These are phyloP conservation scores for Microtus richardsoni DNA, from an alignment of 2,113 vertebrate genomes.

Conservation along the genomic window DNA sequence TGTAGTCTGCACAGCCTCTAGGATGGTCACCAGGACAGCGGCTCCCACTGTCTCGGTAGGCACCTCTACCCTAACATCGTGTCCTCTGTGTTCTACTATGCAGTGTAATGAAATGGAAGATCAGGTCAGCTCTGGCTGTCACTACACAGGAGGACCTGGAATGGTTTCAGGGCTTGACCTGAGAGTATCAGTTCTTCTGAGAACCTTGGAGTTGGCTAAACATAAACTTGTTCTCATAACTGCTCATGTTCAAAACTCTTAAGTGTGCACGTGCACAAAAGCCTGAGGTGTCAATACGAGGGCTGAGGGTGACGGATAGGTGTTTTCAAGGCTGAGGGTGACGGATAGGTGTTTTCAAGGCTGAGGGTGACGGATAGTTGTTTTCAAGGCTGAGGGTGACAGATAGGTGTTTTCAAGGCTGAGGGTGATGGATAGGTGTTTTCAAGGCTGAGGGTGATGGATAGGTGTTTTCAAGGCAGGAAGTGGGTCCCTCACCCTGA, in stretches of 20 bases:
- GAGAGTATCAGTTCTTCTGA: not conserved
- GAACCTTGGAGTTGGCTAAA: not conserved
- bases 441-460: not conserved
- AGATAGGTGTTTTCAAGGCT: not conserved
- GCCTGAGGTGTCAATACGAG: not conserved
- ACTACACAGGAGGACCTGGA: too few relatives aligned
- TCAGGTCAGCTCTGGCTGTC: not conserved
- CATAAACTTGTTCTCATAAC: not conserved
- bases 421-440: not conserved
- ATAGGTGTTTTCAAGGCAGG: not conserved
- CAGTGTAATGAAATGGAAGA: not conserved
- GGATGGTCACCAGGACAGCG: fast-evolving
- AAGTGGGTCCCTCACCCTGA: not conserved
- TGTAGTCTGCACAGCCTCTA: not conserved
- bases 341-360: not conserved
- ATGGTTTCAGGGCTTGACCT: not conserved
- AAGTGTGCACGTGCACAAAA: too few relatives aligned
- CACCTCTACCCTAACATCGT: not conserved
- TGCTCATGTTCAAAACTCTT: not conserved
- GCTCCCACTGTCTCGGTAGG: not conserved
- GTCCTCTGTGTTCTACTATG: not conserved
- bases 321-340: not conserved
- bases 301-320: not conserved
- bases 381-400: not conserved
- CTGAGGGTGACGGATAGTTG: too few relatives aligned